Evolutionary conservation across 2,113 vertebrate species (phyloP).

Genomic region (Echinops telfairi): DNA sequence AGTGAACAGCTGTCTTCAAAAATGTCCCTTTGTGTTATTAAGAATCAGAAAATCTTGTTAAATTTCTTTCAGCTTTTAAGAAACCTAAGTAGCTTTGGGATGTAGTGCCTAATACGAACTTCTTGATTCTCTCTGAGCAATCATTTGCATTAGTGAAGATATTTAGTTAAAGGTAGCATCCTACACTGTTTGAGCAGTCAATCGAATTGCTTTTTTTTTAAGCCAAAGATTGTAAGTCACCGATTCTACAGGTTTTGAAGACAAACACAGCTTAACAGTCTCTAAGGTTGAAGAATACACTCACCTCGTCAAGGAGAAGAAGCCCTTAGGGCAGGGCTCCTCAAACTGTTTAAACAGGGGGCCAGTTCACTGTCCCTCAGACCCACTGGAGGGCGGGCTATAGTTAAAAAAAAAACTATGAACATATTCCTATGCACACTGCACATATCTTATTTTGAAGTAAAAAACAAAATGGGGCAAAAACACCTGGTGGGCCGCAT

Average conservation of each 20-base stretch:
- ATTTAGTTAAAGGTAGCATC: conserved; percentile 86
- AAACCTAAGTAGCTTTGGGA: conserved; percentile 88
- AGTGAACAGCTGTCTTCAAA: conserved; percentile 86
- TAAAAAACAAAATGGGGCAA: too few species aligned
- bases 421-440: too few species aligned
- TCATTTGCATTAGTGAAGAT: conserved; percentile 86
- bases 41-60: conserved; percentile 88
- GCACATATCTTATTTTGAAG: too few species aligned
- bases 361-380: too few species aligned
- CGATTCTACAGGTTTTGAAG: conserved; percentile 84
- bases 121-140: conserved; percentile 84
- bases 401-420: too few species aligned
- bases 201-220: conserved; percentile 80
- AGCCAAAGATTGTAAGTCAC: conserved; percentile 82
- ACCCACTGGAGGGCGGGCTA: too few species aligned
- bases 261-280: conserved; percentile 69
- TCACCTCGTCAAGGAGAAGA: conserved; percentile 61
- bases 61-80: conserved; percentile 87
- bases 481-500: too few species aligned
- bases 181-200: conserved; percentile 78
- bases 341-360: too few species aligned
- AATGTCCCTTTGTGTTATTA: conserved; percentile 83
- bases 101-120: conserved; percentile 85
- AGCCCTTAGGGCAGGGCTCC: too few species aligned
- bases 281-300: conserved; percentile 42